These are phyloP conservation scores for Papilio polytes DNA, from an alignment of 1,140 invertebrate species.

Conservation along the genomic window DNA sequence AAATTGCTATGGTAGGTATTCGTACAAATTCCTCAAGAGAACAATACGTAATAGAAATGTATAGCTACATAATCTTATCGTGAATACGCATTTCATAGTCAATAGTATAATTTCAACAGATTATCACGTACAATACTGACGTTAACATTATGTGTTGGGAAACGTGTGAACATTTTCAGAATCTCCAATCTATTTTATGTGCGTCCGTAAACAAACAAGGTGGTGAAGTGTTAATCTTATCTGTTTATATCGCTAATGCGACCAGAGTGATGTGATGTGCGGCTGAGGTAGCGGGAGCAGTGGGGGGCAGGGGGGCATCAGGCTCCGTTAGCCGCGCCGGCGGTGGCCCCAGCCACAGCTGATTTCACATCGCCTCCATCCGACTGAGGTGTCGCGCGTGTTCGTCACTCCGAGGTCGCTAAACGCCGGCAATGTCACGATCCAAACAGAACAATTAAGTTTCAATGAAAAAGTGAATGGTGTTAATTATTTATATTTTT, in stretches of 20 bases:
- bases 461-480: slow-evolving; percentile 57
- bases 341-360: slow-evolving; percentile 66
- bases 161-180: slow-evolving; percentile 16
- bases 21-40: neutral
- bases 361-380: slow-evolving; percentile 75
- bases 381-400: slow-evolving; percentile 59
- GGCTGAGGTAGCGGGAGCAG: slow-evolving; percentile 44
- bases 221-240: slow-evolving; percentile 61
- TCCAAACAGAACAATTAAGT: slow-evolving; percentile 49
- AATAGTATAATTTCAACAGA: slow-evolving; percentile 45
- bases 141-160: neutral
- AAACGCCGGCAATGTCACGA: slow-evolving; percentile 64
- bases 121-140: slow-evolving; percentile 42
- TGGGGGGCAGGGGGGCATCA: slow-evolving; percentile 45
- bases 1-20: neutral
- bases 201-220: slow-evolving; percentile 69
- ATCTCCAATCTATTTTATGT: slow-evolving; percentile 4
- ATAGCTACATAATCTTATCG: slow-evolving; percentile 41
- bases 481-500: slow-evolving; percentile 31
- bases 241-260: slow-evolving; percentile 63
- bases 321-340: slow-evolving; percentile 62
- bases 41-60: slow-evolving; percentile 34
- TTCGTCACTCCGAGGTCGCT: slow-evolving; percentile 49
- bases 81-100: slow-evolving; percentile 46
- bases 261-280: slow-evolving; percentile 43